Evolutionary conservation across 92 coral and sea anemone genomes (phyloP).

Genomic region (Epizoanthus illoricatus): DNA sequence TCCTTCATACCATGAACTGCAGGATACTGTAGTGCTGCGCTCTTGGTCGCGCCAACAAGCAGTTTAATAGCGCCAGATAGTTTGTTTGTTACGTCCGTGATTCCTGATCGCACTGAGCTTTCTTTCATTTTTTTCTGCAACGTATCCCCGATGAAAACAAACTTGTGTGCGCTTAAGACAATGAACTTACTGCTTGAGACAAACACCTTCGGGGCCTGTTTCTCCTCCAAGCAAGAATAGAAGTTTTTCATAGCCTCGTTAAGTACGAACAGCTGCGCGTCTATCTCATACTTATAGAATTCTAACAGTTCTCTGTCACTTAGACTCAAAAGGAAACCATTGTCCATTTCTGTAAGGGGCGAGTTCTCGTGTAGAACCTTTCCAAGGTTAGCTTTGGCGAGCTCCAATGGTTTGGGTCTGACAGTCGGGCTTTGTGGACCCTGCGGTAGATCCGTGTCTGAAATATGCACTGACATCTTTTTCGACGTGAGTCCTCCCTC

Average conservation of each 20-base stretch:
- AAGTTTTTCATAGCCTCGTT: constrained; percentile 93
- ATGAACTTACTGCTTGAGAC: constrained; percentile 96
- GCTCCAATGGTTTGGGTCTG: constrained; percentile 17
- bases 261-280: constrained; percentile 86
- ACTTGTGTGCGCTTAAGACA: constrained; percentile 94
- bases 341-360: constrained; percentile 37
- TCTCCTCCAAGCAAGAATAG: constrained; percentile 72
- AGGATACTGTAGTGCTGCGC: constrained; percentile 91
- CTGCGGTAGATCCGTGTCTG: constrained; percentile 75
- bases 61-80: constrained; percentile 74
- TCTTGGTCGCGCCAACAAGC: constrained; percentile 78
- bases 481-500: constrained; percentile 33
- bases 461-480: constrained; percentile 57
- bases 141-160: constrained; percentile 93
- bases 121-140: constrained; percentile 69
- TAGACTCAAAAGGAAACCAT: constrained; percentile 69
- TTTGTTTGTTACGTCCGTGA: constrained; percentile 66
- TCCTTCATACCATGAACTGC: constrained; percentile 79
- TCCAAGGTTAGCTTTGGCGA: too few relatives aligned
- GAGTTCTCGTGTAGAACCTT: background rate
- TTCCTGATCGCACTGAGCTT: constrained; percentile 54
- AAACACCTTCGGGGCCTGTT: constrained; percentile 84
- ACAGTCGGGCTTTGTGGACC: constrained; percentile 50
- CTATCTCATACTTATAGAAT: constrained; percentile 87
- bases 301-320: constrained; percentile 83